Conservation (phyloP, 2,113 vertebrate species). For the Poicephalus meyeri region DNA sequence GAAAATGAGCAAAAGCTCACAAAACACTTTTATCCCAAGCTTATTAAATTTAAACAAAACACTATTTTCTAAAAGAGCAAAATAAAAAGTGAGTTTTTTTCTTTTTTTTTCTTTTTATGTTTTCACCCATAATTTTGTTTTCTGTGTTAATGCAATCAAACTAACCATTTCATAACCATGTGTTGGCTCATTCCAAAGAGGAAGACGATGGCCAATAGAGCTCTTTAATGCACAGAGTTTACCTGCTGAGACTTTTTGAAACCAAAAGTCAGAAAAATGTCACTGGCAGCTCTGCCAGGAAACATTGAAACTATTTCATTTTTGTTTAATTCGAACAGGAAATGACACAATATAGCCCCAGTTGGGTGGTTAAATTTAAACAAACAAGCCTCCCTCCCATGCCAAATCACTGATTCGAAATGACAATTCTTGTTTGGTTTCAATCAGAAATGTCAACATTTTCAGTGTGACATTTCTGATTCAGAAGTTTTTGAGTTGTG, state of each 20-base stretch:
- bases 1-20: not conserved
- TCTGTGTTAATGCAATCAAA: not conserved
- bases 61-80: not conserved
- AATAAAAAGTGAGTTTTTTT: fast-evolving
- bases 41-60: not conserved
- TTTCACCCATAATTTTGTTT: not conserved
- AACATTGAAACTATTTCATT: not conserved
- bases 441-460: constrained; percentile 6
- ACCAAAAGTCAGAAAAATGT: not conserved
- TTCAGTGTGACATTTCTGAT: not conserved
- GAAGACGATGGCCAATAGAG: not conserved
- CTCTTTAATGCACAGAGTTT: not conserved
- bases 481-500: fast-evolving
- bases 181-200: not conserved
- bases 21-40: not conserved
- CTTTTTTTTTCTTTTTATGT: not conserved
- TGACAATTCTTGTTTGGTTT: constrained; percentile 26
- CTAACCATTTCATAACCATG: not conserved
- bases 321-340: not conserved
- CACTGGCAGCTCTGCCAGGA: not conserved
- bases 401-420: not conserved
- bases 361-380: constrained; percentile 1
- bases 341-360: constrained; percentile 8
- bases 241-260: not conserved
- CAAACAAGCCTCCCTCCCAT: not conserved